Evolutionary conservation across 2,888 invertebrate genomes (phyloP), one percentile per base, ranked within the genome.

Genomic region (Catocala sponsa): DNA sequence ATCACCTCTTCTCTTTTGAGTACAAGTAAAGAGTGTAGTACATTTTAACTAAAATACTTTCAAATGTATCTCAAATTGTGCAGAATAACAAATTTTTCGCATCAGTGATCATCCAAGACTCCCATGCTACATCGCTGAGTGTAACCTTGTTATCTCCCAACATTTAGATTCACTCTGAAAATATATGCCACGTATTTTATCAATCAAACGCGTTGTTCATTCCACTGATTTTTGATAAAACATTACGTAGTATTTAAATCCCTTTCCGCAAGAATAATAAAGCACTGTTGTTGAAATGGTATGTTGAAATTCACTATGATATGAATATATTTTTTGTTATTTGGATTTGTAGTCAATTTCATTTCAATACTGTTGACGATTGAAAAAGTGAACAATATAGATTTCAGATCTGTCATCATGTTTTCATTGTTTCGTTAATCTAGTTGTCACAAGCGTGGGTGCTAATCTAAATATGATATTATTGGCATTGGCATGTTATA

Each of bases 111-210:
- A 43, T 42, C 25, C 10, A n/a, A 32, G 25, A 6, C 5, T 13
- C 12, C 42, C 25, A 44, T 33, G 54, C n/a, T 43, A 52, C 52
- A 33, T 44, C 43, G 7, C 13, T 13, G 53, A 53, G 33, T 43
- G 33, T 42, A 53, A 53, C 53, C 43, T 35, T 13, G 54, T 54
- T 54, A 54, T 44, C 46, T 53, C 53, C 4, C 42, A 33, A 11
- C 53, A 32, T 43, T 43, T 43, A 43, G 12, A 53, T 53, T 43
- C 44, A 12, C 44, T 44, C 53, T 7, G 42, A 52, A 42, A 13
- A 42, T 43, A 44, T 43, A 25, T 44, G 9, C 25, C 25, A 42
- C 44, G 43, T 33, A 53, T 53, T 53, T 43, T 53, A 33, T 53
- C 43, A 53, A 53, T 53, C 53, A 43, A 43, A 53, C 32, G 52